phyloP scores from a whole-genome alignment of 1,140 invertebrate genomes.

The Heliconius hewitsoni region DNA sequence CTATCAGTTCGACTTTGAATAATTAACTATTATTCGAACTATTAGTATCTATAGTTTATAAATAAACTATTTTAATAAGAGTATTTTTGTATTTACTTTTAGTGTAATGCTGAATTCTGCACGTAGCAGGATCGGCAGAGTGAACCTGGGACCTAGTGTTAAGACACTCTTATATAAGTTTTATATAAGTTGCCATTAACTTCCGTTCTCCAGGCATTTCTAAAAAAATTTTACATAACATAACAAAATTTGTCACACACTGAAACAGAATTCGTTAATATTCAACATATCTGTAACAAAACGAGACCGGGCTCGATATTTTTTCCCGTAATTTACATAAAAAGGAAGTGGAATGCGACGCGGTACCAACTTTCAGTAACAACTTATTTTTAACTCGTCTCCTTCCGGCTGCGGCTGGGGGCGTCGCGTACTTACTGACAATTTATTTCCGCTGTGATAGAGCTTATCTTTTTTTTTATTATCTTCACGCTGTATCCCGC shows the following conservation, averaged over 20 bases:
- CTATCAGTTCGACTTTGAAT: too few relatives aligned
- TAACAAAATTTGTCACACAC: neutral
- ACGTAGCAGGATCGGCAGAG: too few relatives aligned
- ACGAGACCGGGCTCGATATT: neutral
- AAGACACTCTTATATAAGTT: too few relatives aligned
- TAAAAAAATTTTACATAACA: neutral
- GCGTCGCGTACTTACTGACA: neutral
- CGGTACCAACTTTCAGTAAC: neutral
- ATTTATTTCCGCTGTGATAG: neutral
- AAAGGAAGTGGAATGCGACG: conserved; percentile 2
- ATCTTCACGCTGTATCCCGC: too few relatives aligned
- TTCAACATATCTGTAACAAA: neutral
- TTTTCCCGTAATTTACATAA: neutral
- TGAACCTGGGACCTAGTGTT: too few relatives aligned
- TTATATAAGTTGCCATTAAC: too few relatives aligned
- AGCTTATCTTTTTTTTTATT: neutral
- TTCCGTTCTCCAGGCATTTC: neutral
- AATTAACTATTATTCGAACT: too few relatives aligned
- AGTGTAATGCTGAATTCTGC: too few relatives aligned
- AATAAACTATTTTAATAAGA: too few relatives aligned
- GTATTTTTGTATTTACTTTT: too few relatives aligned
- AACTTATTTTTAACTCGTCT: conserved; percentile 6
- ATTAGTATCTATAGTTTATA: too few relatives aligned
- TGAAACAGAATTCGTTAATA: neutral
- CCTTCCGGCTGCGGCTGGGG: neutral